Evolutionary conservation across 1,140 invertebrate species (phyloP), one percentile per base, ranked within the genome.

Genomic region (Harpegnathos saltator): DNA sequence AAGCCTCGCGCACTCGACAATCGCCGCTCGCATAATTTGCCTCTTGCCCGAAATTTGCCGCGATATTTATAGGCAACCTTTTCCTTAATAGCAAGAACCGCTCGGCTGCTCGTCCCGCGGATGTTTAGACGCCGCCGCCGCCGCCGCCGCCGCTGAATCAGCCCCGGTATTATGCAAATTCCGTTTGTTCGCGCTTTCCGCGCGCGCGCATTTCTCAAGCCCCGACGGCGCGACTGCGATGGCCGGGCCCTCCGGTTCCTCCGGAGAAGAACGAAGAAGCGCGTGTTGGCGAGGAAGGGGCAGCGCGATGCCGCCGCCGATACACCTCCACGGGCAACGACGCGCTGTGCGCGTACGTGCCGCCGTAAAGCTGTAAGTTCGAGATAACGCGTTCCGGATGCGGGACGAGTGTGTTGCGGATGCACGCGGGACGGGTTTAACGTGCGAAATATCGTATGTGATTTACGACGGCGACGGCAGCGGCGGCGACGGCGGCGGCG

Each of bases 131-230:
- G 22, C 9, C 17, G 14, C 24, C 3, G 38, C 38, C 11, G 38
- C 50, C 26, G 26, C 19, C 24, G 22, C 9, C 17, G 14, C 24
- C 3, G 38, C 38, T 44, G 38, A 44, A 44, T 44, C 38, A 44
- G 54, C 73, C n/a, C n/a, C 80, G 84, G 59, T 86, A 82, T 71
- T 72, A 44, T 66, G 58, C 56, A 82, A 85, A 82, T 63, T 59
- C 50, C n/a, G 33, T 73, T 82, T 58, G 59, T 61, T 58, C 56
- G 56, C 44, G 48, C 15, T 73, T 33, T 61, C 24, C 56, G 50
- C 19, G 33, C 54, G 62, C 69, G 65, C 54, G 62, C 69, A 58
- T 33, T 48, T 50, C 17, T 83, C 75, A n/a, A n/a, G n/a, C n/a
- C n/a, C n/a, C n/a, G n/a, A n/a, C n/a, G n/a, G n/a, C n/a, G n/a